phyloP scores from a whole-genome alignment of 2,888 invertebrate species.

The Mimumesa dahlbomi region DNA sequence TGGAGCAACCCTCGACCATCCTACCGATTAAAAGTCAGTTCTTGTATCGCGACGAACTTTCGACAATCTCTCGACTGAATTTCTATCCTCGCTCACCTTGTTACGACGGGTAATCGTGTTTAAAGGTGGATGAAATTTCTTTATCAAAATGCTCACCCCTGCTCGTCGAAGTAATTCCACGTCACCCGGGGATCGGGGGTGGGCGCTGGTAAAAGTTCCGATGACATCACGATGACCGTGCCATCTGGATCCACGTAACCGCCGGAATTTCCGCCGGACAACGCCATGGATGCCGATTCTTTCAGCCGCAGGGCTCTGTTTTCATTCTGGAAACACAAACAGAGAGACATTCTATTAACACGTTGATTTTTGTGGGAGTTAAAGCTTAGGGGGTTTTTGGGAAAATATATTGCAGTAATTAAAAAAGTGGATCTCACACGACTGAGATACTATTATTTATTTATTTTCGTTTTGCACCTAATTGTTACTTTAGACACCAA shows the following conservation, averaged over 20 bases:
- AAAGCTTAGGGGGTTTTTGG: too few relatives aligned
- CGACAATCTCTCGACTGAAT: constrained; percentile 3
- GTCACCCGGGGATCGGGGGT: constrained; percentile 81
- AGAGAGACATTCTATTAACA: too few relatives aligned
- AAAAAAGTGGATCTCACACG: too few relatives aligned
- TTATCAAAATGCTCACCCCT: too few relatives aligned
- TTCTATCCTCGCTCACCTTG: too few relatives aligned
- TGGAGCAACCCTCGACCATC: not conserved
- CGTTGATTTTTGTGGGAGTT: too few relatives aligned
- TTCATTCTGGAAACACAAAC: constrained; percentile 90
- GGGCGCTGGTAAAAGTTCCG: constrained; percentile 73
- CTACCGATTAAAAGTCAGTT: constrained; percentile 20
- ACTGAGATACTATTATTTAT: too few relatives aligned
- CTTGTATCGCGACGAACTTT: not conserved
- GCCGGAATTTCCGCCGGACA: constrained; percentile 80
- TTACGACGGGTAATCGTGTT: not conserved
- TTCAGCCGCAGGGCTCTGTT: constrained; percentile 91
- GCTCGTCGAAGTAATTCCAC: constrained; percentile 93
- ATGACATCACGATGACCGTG: constrained; percentile 77
- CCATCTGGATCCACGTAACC: constrained; percentile 74
- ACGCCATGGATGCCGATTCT: constrained; percentile 79
- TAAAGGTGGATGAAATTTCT: too few relatives aligned
- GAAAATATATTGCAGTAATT: too few relatives aligned
- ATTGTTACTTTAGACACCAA: too few relatives aligned
- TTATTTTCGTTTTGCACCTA: too few relatives aligned